These are phyloP conservation scores for Synaphobranchus kaupii DNA, from an alignment of 2,797 vertebrate species.

Conservation along the genomic window DNA sequence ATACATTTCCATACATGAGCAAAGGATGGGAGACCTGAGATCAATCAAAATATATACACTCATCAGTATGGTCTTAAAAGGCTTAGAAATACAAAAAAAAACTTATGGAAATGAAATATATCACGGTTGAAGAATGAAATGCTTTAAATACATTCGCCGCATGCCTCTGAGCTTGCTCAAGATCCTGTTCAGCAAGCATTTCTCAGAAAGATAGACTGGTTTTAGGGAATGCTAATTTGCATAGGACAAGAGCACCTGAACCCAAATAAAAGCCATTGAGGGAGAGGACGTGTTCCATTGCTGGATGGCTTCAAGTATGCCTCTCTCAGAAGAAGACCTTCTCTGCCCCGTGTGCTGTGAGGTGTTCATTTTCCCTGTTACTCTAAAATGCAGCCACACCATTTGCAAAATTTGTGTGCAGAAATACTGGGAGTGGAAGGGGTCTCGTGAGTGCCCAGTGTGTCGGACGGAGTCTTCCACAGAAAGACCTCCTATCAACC, in stretches of 20 bases:
- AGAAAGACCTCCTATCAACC: conserved; percentile 65
- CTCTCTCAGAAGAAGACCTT: conserved; percentile 47
- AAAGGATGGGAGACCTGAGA: background rate
- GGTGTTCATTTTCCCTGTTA: conserved; percentile 62
- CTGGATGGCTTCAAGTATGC: conserved; percentile 49
- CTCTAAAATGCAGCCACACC: conserved; percentile 66
- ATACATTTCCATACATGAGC: no score
- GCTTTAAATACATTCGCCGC: background rate
- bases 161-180: background rate
- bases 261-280: background rate
- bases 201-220: background rate
- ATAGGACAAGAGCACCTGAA: background rate
- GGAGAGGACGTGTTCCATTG: background rate
- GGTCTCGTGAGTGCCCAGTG: conserved; percentile 63
- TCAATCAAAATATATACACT: background rate
- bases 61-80: background rate
- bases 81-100: background rate
- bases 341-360: conserved; percentile 61
- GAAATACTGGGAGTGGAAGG: conserved; percentile 62
- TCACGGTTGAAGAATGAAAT: background rate
- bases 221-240: background rate
- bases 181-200: background rate
- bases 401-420: conserved; percentile 66
- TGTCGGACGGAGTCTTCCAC: conserved; percentile 48
- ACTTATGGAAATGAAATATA: background rate